These are phyloP conservation scores for Catostylus mosaicus DNA, from an alignment of 30 jellyfish, hydroid and myxozoan genomes.

Conservation along the genomic window DNA sequence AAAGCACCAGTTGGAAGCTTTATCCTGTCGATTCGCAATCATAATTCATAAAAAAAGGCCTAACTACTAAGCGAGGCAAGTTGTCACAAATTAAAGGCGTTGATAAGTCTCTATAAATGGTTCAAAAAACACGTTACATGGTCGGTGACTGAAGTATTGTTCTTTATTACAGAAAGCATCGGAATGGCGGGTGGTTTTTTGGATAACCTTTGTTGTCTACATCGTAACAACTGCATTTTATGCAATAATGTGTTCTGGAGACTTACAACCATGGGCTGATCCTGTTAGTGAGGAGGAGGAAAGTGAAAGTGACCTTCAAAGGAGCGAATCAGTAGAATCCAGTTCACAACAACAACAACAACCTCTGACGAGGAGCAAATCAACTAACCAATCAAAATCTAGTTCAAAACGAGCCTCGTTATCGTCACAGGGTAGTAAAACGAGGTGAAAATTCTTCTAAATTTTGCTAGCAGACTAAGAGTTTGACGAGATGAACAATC, in stretches of 20 bases:
- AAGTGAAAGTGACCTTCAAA: background rate
- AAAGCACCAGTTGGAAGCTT: too few relatives aligned
- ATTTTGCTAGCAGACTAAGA: too few relatives aligned
- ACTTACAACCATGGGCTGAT: constrained; percentile 88
- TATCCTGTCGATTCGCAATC: too few relatives aligned
- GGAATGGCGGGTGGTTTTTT: constrained; percentile 87
- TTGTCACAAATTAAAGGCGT: too few relatives aligned
- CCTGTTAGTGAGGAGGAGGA: constrained; percentile 47
- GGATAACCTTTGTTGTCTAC: constrained; percentile 88
- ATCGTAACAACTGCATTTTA: constrained; percentile 73
- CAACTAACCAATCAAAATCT: background rate
- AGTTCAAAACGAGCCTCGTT: constrained; percentile 31
- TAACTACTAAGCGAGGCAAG: too few relatives aligned
- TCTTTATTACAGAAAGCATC: constrained; percentile 68
- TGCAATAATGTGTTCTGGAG: constrained; percentile 90
- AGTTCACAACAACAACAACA: too few relatives aligned
- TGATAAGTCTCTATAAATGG: too few relatives aligned
- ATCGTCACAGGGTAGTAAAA: constrained; percentile 9
- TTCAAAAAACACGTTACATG: too few relatives aligned
- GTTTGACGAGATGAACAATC: too few relatives aligned
- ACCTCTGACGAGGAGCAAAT: constrained; percentile 6
- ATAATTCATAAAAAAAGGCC: too few relatives aligned
- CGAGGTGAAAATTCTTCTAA: constrained; percentile 18
- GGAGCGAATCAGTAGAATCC: constrained; percentile 18
- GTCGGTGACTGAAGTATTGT: too few relatives aligned